Evolutionary conservation across 2,113 vertebrate species (phyloP).

Genomic region (Patagioenas fasciata): DNA sequence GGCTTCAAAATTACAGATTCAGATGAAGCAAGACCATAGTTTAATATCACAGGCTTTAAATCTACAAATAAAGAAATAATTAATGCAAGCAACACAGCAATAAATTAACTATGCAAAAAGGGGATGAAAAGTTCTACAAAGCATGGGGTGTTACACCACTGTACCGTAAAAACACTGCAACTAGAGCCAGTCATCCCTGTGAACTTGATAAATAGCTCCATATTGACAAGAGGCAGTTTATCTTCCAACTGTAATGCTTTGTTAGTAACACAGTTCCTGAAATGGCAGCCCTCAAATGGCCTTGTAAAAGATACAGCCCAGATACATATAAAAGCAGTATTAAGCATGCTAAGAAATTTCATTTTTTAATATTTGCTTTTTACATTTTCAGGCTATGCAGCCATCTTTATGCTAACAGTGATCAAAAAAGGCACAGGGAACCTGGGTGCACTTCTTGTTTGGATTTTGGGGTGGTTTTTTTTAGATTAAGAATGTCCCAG

Average conservation of each 20-base stretch:
- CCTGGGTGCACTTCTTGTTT: background rate
- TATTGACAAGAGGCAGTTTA: background rate
- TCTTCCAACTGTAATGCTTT: background rate
- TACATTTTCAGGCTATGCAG: background rate
- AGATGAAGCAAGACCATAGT: background rate
- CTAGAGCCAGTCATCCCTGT: background rate
- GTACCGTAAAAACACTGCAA: background rate
- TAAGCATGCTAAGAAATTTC: background rate
- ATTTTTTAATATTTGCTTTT: background rate
- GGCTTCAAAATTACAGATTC: background rate
- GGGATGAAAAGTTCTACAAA: slow-evolving; percentile 25
- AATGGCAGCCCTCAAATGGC: background rate
- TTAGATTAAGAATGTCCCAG: background rate
- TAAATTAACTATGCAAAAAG: slow-evolving; percentile 51
- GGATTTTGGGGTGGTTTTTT: too few relatives aligned
- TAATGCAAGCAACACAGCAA: slow-evolving; percentile 1
- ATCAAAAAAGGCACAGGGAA: background rate
- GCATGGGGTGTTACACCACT: background rate
- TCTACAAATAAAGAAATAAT: slow-evolving; percentile 36
- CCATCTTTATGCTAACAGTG: background rate
- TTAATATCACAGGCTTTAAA: slow-evolving; percentile 13
- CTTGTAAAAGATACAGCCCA: too few relatives aligned
- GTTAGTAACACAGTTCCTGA: background rate
- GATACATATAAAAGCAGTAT: background rate
- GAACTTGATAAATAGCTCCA: background rate